Base-by-base conservation (phyloP, 2,113 vertebrate species). In the Oncorhynchus tshawytscha region DNA sequence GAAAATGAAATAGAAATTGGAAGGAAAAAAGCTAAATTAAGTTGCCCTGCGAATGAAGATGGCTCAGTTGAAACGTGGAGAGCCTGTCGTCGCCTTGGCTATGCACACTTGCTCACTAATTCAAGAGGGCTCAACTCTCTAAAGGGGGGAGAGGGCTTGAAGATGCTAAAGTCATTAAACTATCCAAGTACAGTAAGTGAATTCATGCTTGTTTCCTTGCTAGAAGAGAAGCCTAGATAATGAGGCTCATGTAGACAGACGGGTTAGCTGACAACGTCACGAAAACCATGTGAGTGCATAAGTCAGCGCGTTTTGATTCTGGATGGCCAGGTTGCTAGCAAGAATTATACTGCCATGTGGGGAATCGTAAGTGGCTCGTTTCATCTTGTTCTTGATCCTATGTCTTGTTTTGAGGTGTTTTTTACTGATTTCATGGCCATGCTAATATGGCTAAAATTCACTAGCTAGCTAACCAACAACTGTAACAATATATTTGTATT, bases 101-200 rank as follows among this genome's bases (percentile, higher is more conserved):
- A 76, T 71, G 84, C 85, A 85, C 76, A 82, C 81, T 74, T 71
- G 73, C 82, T 91, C 79, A 89, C 88, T 89, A 85, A 92, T 90
- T 90, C 86, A 92, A 87, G 88, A 89, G 85, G 81, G 84, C 77
- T 73, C 82, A 81, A 82, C 81, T 84, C 88, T 86, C 88, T 77
- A 74, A 88, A 86, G 81, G 69, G 75, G 48, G 75, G 80, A 39
- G 75, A 71, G 81, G 86, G 76, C 60, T 87, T 72, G 62, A 82
- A 22, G 75, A 86, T 81, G 9, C 39, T 45, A 45, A 45, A 45
- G 82, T 88, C 86, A 88, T 91, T 89, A 88, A 82, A 87, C 78
- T 88, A 83, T 90, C 80, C 71, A 82, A 88, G 85, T 34, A 34
- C 34, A 8, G 34, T 75, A 87, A 82, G 86, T 71, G 81, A 86